Conservation (phyloP, 2,888 invertebrate genomes). For the Macrophya alboannulata region DNA sequence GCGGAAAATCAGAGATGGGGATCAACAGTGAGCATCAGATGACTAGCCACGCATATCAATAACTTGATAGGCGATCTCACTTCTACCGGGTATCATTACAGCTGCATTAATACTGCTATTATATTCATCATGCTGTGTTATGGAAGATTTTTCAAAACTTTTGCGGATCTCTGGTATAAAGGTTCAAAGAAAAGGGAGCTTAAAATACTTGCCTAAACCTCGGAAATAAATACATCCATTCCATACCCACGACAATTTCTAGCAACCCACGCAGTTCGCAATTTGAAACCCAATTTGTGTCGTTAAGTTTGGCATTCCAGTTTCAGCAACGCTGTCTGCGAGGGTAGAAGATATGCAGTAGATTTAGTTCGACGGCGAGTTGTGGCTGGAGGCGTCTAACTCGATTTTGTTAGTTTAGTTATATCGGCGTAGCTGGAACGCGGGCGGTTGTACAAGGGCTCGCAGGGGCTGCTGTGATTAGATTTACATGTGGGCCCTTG, state of each 20-base stretch:
- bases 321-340: constrained; percentile 52
- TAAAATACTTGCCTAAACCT: neutral
- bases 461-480: constrained; percentile 77
- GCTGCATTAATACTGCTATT: neutral
- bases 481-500: constrained; percentile 77
- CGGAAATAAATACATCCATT: neutral
- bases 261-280: constrained; percentile 31
- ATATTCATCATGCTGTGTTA: neutral
- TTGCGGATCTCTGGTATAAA: neutral
- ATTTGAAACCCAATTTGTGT: constrained; percentile 56
- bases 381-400: constrained; percentile 73
- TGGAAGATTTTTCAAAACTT: neutral
- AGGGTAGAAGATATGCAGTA: constrained; percentile 68
- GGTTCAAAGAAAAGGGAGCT: neutral
- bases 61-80: neutral
- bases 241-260: constrained; percentile 11
- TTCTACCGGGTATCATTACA: neutral
- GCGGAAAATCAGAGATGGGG: constrained; percentile 8
- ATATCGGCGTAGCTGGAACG: constrained; percentile 77
- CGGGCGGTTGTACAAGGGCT: constrained; percentile 68
- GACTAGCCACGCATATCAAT: constrained; percentile 25
- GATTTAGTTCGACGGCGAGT: constrained; percentile 76
- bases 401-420: constrained; percentile 80
- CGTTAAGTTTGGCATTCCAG: constrained; percentile 58
- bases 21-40: constrained; percentile 20